A percentile compares a stretch with the other conserved stretches of the same genome.
Evolutionary conservation across 2,888 invertebrate species (phyloP).

Genomic region (Phasia obesa): DNA sequence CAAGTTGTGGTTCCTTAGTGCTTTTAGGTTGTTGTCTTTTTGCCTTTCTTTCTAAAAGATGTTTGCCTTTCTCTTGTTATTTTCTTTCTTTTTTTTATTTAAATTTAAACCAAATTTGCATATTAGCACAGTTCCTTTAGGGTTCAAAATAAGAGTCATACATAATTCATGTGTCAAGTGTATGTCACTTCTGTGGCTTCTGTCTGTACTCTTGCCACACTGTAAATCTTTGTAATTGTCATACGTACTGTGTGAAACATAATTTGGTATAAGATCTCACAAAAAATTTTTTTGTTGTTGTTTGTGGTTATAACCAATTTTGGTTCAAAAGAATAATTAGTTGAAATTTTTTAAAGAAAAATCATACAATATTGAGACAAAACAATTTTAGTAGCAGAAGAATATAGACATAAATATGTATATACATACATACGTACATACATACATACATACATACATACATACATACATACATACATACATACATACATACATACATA

Average conservation of each 20-base stretch:
- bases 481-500: too few relatives aligned
- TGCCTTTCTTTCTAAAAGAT: not conserved
- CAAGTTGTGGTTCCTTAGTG: too few relatives aligned
- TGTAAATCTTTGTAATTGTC: constrained; percentile 32
- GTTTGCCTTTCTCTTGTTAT: constrained; percentile 15
- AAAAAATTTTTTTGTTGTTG: constrained; percentile 29
- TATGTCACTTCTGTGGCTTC: constrained; percentile 80
- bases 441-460: too few relatives aligned
- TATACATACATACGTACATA: too few relatives aligned
- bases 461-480: too few relatives aligned
- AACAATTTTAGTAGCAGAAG: too few relatives aligned
- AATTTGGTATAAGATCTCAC: constrained; percentile 34
- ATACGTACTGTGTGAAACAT: constrained; percentile 19
- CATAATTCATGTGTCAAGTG: constrained; percentile 78
- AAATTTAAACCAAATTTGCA: constrained; percentile 41
- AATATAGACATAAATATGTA: too few relatives aligned
- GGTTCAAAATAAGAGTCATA: constrained; percentile 61
- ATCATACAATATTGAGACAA: constrained; percentile 7
- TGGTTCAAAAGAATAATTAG: constrained; percentile 15
- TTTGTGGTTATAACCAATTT: constrained; percentile 37
- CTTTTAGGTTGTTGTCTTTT: too few relatives aligned
- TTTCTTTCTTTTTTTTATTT: not conserved
- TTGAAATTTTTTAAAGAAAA: constrained; percentile 8
- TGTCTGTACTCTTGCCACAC: constrained; percentile 58
- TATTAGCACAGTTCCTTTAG: constrained; percentile 20